Conservation (phyloP, 2,113 vertebrate species). For the Malurus melanocephalus region DNA sequence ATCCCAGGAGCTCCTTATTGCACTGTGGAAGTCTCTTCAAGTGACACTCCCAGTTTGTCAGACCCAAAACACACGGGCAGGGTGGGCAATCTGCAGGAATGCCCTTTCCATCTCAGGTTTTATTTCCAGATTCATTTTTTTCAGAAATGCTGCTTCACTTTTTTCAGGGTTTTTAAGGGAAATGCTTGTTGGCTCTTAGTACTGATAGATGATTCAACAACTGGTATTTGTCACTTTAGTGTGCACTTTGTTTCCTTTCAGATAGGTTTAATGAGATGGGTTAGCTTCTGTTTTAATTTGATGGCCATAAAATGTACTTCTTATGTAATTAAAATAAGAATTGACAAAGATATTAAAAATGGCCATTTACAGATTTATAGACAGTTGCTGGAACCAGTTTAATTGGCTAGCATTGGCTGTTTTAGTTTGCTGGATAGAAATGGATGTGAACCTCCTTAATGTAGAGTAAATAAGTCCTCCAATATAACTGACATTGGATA, state of each 20-base stretch:
- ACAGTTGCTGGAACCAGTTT: background rate
- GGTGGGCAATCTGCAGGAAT: background rate
- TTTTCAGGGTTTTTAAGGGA: background rate
- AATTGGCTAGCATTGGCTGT: background rate
- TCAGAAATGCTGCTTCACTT: background rate
- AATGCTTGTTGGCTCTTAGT: background rate
- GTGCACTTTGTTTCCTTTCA: background rate
- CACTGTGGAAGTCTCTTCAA: background rate
- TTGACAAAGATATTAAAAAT: background rate
- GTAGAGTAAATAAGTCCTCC: background rate
- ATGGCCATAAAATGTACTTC: background rate
- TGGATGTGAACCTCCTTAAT: background rate
- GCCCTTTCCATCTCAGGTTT: background rate
- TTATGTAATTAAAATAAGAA: background rate
- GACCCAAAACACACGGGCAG: background rate
- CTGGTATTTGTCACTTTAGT: background rate
- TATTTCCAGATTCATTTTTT: background rate
- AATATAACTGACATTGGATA: background rate
- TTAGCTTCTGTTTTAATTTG: background rate
- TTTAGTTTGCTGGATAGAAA: background rate
- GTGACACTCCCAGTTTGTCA: background rate
- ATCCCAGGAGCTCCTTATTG: background rate
- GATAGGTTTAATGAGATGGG: background rate
- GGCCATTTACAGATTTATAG: background rate
- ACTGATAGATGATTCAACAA: background rate